Base-by-base conservation (phyloP, 2,797 vertebrate species). In the Mormyrus proboscirostris region DNA sequence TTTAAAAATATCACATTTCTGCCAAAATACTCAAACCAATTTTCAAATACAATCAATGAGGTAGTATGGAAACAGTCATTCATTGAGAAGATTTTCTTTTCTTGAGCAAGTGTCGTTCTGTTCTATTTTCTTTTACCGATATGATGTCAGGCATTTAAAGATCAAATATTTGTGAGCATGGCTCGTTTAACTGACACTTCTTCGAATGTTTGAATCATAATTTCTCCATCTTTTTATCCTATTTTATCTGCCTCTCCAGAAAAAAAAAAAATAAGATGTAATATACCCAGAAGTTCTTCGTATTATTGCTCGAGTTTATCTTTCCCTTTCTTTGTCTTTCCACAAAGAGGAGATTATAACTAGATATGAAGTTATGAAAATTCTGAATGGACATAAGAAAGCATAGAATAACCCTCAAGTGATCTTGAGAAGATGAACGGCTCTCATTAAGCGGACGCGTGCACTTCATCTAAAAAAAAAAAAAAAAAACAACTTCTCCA, bases 331-430 rank as follows among this genome's bases (percentile, higher is more conserved):
- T 93, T 93, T 76, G 82, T 69, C 47, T 53, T 94, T 94, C 94
- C 93, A 94, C 94, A 93, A 93, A 91, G 88, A 90, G 90, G 79
- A 91, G 89, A 92, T 93, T 73, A 79, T 89, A 92, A 93, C 94
- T 93, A 92, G 92, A 95, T 95, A 94, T 93, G 93, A 94, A 91
- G 93, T 94, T 94, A 94, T 93, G 92, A 94, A 91, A 94, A 93
- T 93, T 93, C 93, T 95, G 93, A 95, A 95, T 92, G 93, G 92
- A 83, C 92, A 94, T 91, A 94, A 94, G 90, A 94, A 93, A 90
- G 92, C 76, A 92, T 50, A 89, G 90, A 91, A 92, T 93, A 93
- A 95, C 93, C 93, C 91, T 59, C 88, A 29, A 73, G 90, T 93
- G 90, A 94, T 89, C 88, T 89, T 88, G 7, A 38, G 90, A 41